Evolutionary conservation across 1,140 invertebrate genomes (phyloP).

Genomic region (Mercenaria mercenaria): DNA sequence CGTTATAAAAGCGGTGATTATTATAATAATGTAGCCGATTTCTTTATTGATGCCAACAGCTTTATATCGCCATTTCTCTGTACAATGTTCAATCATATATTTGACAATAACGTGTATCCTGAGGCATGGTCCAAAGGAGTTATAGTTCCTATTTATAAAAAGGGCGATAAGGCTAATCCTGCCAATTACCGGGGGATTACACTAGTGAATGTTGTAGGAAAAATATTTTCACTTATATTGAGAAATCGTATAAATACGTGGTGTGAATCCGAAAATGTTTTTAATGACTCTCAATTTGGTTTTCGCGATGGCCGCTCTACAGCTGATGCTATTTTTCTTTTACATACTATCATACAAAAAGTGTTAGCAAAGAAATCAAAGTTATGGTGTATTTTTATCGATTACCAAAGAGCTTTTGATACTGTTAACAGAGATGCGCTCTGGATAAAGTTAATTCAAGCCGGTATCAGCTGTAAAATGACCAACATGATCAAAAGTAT

Average conservation of each 20-base stretch:
- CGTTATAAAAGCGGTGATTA: constrained; percentile 4
- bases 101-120: neutral
- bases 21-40: constrained; percentile 12
- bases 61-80: constrained; percentile 15
- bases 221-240: constrained; percentile 35
- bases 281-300: constrained; percentile 44
- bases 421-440: constrained; percentile 40
- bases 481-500: constrained; percentile 24
- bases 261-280: constrained; percentile 15
- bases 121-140: neutral
- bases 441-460: constrained; percentile 39
- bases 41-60: constrained; percentile 2
- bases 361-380: neutral
- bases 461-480: constrained; percentile 42
- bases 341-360: constrained; percentile 34
- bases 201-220: constrained; percentile 16
- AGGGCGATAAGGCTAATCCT: constrained; percentile 18
- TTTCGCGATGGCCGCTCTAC: constrained; percentile 44
- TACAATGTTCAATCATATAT: constrained; percentile 6
- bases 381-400: constrained; percentile 23
- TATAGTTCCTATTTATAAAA: constrained; percentile 15
- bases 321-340: constrained; percentile 55
- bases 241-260: constrained; percentile 30
- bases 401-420: constrained; percentile 41
- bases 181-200: constrained; percentile 42